Conservation (phyloP, 1,140 invertebrate genomes). For the Neodiprion virginianus region DNA sequence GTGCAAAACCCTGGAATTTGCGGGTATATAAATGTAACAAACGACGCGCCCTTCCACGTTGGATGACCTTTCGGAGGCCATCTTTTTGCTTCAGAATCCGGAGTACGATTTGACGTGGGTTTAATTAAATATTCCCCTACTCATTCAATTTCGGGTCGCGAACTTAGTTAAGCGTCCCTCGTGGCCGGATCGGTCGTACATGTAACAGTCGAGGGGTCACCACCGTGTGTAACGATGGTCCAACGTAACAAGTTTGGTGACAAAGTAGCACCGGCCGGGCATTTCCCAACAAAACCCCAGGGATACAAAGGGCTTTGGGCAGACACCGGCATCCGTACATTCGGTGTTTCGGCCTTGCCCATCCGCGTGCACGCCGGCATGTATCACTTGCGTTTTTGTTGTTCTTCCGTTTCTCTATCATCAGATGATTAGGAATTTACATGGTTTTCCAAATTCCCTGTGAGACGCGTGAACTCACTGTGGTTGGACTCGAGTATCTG, state of each 20-base stretch:
- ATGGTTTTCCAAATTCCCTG: too few species aligned
- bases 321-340: not conserved
- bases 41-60: too few species aligned
- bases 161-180: slow-evolving; percentile 7
- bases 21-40: not conserved
- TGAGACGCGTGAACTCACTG: too few species aligned
- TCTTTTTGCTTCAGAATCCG: not conserved
- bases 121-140: slow-evolving; percentile 6
- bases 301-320: slow-evolving; percentile 25
- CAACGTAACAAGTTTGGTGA: slow-evolving; percentile 33
- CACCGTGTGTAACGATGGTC: slow-evolving; percentile 29
- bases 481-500: too few species aligned
- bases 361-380: too few species aligned
- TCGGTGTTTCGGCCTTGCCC: too few species aligned
- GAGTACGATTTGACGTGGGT: not conserved
- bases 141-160: slow-evolving; percentile 1
- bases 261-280: slow-evolving; percentile 5
- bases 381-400: too few species aligned
- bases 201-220: slow-evolving; percentile 14
- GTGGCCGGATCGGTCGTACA: not conserved
- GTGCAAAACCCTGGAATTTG: not conserved
- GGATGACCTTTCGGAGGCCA: not conserved
- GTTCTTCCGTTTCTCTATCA: too few species aligned
- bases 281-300: slow-evolving; percentile 13
- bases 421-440: too few species aligned